Percentiles rank a stretch among this genome's conserved stretches.
Conservation (phyloP, 2,797 vertebrate genomes). For the Pogoniulus pusillus region DNA sequence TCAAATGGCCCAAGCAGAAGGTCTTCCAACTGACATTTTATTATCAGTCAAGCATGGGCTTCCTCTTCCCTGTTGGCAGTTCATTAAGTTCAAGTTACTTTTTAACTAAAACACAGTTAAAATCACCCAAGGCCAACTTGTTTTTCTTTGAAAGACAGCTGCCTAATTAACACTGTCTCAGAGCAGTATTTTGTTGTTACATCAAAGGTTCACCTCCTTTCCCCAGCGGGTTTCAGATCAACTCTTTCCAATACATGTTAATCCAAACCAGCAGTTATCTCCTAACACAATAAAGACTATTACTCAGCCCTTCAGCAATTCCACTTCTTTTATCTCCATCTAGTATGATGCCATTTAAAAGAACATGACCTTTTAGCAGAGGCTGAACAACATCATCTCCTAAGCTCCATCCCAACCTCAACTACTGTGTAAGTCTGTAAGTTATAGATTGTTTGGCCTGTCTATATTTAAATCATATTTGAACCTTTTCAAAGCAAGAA, state of each 20-base stretch:
- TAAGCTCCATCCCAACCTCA: background rate
- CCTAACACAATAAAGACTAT: rapidly evolving
- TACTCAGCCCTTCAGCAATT: background rate
- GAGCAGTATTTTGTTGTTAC: background rate
- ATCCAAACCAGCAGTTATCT: background rate
- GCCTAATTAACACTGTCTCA: background rate
- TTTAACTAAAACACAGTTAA: background rate
- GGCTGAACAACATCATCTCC: background rate
- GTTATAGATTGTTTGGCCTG: background rate
- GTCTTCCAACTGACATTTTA: background rate
- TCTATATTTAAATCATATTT: background rate
- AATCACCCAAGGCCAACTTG: background rate
- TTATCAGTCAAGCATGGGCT: background rate
- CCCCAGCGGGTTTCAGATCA: background rate
- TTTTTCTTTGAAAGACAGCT: background rate
- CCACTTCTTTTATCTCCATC: background rate
- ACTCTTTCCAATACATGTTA: background rate
- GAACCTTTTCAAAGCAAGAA: background rate
- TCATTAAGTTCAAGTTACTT: background rate
- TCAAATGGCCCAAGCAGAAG: background rate
- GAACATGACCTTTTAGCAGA: background rate
- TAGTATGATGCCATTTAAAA: background rate
- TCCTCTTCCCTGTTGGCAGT: background rate
- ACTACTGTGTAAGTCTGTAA: background rate
- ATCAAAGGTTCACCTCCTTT: background rate